Evolutionary conservation across 2,888 invertebrate genomes (phyloP).

Genomic region (Onchidella celtica): DNA sequence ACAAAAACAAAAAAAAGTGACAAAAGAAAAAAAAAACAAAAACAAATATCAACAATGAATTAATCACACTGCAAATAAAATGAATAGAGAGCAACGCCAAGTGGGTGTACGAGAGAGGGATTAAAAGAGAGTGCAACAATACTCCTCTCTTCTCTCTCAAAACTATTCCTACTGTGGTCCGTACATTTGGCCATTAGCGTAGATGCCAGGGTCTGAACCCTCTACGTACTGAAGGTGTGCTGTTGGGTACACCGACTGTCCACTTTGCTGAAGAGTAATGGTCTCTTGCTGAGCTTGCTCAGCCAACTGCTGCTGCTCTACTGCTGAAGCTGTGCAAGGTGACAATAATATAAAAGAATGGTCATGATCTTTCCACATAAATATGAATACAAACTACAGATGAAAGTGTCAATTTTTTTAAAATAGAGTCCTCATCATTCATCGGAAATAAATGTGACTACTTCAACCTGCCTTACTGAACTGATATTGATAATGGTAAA

Average conservation of each 20-base stretch:
- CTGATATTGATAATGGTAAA: too few relatives aligned
- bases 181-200: constrained; percentile 86
- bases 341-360: neutral
- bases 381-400: neutral
- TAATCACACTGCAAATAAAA: constrained; percentile 15
- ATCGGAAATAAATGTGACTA: too few relatives aligned
- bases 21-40: neutral
- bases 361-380: too few relatives aligned
- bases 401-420: neutral
- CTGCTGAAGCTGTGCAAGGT: constrained; percentile 56
- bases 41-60: constrained; percentile 8
- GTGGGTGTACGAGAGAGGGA: constrained; percentile 28
- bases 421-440: neutral
- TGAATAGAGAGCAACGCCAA: constrained; percentile 34
- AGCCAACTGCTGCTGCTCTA: constrained; percentile 63
- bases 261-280: constrained; percentile 69
- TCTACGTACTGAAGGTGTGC: constrained; percentile 85
- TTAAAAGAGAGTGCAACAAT: constrained; percentile 8
- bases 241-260: constrained; percentile 81
- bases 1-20: neutral
- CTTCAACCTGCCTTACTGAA: too few relatives aligned
- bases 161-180: constrained; percentile 58
- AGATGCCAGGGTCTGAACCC: constrained; percentile 84
- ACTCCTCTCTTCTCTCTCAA: constrained; percentile 7
- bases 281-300: constrained; percentile 82